phyloP scores from a whole-genome alignment of 2,888 invertebrate genomes.

The Halocaridina rubra region DNA sequence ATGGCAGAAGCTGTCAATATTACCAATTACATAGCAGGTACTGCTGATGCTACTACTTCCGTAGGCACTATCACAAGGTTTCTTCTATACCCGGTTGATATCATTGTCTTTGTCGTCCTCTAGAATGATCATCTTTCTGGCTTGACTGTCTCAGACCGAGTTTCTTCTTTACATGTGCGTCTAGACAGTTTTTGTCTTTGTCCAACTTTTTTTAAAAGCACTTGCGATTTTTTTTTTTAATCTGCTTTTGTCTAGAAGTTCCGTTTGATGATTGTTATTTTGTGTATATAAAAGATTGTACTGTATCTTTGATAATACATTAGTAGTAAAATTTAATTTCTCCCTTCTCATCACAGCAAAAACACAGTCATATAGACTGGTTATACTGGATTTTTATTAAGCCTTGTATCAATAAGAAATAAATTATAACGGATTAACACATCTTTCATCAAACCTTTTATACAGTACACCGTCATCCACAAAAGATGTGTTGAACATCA shows the following conservation, averaged over 20 bases:
- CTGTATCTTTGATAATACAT: conserved; percentile 30
- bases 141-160: not conserved
- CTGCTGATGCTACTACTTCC: not conserved
- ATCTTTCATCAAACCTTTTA: too few species aligned
- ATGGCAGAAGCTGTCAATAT: too few species aligned
- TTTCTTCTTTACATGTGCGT: conserved; percentile 1
- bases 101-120: too few species aligned
- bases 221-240: not conserved
- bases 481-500: too few species aligned
- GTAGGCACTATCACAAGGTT: too few species aligned
- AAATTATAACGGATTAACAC: too few species aligned
- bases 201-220: not conserved
- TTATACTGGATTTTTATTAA: conserved; percentile 39
- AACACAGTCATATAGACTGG: conserved; percentile 13
- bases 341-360: not conserved
- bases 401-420: conserved; percentile 41
- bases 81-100: too few species aligned
- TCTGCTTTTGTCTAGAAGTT: not conserved
- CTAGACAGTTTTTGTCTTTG: conserved; percentile 8
- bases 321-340: not conserved
- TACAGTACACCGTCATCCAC: too few species aligned
- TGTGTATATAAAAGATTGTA: conserved; percentile 30
- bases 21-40: too few species aligned
- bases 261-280: conserved; percentile 21
- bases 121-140: not conserved